A percentile compares a stretch with the other conserved stretches of the same genome.
Evolutionary conservation across 2,113 vertebrate species (phyloP).

Genomic region (Colossoma macropomum): DNA sequence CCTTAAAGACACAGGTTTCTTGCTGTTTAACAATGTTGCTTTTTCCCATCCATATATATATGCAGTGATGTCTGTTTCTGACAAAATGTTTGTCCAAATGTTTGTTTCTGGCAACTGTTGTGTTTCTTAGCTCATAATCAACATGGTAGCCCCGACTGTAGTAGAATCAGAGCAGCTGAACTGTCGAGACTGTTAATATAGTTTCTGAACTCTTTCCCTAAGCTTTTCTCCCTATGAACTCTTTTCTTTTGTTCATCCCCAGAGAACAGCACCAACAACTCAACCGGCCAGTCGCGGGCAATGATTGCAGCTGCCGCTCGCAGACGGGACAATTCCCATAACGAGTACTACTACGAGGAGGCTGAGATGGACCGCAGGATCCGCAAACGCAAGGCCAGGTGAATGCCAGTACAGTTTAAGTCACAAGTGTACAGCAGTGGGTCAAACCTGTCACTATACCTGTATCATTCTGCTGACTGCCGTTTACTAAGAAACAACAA

Average conservation of each 20-base stretch:
- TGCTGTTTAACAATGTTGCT: no score
- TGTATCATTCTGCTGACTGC: no score
- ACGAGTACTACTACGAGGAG: conserved; percentile 95
- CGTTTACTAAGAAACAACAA: no score
- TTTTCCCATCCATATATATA: no score
- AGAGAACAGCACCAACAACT: conserved; percentile 94
- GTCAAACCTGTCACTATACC: no score
- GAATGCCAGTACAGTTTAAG: background rate
- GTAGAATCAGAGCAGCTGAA: background rate
- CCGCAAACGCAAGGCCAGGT: conserved; percentile 94
- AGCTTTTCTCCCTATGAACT: background rate
- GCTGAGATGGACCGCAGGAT: conserved; percentile 91
- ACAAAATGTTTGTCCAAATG: no score
- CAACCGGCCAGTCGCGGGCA: conserved; percentile 88
- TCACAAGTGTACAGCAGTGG: no score
- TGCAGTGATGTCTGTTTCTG: no score
- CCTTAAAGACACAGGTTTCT: no score
- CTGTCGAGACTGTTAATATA: background rate
- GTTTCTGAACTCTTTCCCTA: background rate
- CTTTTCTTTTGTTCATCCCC: conserved; percentile 18
- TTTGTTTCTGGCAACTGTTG: no score
- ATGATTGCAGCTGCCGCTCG: conserved; percentile 93
- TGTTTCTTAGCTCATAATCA: background rate
- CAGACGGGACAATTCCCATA: conserved; percentile 93
- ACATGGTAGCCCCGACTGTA: no score